Conservation (phyloP, 2,797 vertebrate genomes). For the Coendou prehensilis region DNA sequence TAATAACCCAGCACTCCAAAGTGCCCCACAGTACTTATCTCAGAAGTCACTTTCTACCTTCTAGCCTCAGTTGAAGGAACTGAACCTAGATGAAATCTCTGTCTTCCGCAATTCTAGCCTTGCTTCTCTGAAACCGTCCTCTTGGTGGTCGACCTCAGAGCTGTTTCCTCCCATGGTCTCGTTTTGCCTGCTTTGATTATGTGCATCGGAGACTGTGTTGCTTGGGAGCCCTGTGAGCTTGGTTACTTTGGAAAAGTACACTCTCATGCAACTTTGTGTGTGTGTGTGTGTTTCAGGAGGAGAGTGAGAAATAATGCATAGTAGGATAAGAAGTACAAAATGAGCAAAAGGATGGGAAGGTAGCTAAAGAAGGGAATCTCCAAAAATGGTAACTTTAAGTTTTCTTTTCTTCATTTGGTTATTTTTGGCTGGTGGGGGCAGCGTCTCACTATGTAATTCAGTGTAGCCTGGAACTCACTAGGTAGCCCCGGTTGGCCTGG, state of each 20-base stretch:
- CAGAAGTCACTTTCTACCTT: neutral
- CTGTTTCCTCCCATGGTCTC: neutral
- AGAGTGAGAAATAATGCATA: neutral
- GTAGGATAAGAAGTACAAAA: neutral
- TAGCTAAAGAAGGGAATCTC: neutral
- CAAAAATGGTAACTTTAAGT: neutral
- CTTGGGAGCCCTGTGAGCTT: neutral
- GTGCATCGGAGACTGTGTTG: slow-evolving; percentile 37
- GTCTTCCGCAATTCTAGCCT: neutral
- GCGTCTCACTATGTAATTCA: neutral
- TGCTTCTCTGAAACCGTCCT: neutral
- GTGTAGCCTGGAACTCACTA: neutral
- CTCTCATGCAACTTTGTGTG: neutral
- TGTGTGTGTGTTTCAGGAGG: neutral
- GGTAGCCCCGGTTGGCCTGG: neutral
- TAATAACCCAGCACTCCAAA: neutral
- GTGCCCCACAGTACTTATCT: neutral
- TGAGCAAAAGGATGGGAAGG: neutral
- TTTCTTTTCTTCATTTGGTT: neutral
- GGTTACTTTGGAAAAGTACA: slow-evolving; percentile 25
- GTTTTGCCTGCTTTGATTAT: neutral
- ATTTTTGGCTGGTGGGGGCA: neutral
- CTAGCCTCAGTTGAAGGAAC: neutral
- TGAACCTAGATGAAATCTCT: neutral
- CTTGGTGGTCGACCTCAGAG: neutral